phyloP scores from a whole-genome alignment of 2,797 vertebrate genomes.

The Carcharodon carcharias region DNA sequence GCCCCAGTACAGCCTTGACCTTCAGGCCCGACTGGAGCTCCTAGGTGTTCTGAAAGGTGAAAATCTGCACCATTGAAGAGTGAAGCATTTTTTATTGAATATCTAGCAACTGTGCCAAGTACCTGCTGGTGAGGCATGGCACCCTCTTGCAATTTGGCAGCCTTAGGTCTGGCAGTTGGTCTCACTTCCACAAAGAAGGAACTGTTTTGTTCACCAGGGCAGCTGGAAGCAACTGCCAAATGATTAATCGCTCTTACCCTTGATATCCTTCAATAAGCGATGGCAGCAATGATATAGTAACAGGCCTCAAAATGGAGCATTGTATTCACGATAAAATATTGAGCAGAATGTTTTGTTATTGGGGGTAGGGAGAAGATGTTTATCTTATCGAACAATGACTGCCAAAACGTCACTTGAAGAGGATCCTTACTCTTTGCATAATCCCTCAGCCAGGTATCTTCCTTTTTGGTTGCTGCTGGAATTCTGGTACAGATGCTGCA shows the following conservation, averaged over 20 bases:
- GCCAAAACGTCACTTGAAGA: background rate
- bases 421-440: background rate
- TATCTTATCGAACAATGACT: background rate
- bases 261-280: background rate
- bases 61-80: background rate
- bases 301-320: background rate
- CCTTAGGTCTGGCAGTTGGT: background rate
- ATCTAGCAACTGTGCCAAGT: background rate
- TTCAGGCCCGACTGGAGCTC: background rate
- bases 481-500: background rate
- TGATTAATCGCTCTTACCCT: background rate
- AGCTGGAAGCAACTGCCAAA: too few relatives aligned
- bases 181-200: too few relatives aligned
- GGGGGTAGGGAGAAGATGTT: background rate
- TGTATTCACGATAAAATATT: background rate
- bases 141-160: background rate
- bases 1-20: background rate
- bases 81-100: background rate
- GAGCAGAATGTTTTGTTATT: background rate
- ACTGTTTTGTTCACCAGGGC: too few relatives aligned
- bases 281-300: background rate
- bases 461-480: background rate
- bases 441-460: background rate
- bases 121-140: background rate
- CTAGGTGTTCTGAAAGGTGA: background rate